These are phyloP conservation scores for Tolypeutes matacus DNA, from an alignment of 2,797 vertebrate species.

Conservation along the genomic window DNA sequence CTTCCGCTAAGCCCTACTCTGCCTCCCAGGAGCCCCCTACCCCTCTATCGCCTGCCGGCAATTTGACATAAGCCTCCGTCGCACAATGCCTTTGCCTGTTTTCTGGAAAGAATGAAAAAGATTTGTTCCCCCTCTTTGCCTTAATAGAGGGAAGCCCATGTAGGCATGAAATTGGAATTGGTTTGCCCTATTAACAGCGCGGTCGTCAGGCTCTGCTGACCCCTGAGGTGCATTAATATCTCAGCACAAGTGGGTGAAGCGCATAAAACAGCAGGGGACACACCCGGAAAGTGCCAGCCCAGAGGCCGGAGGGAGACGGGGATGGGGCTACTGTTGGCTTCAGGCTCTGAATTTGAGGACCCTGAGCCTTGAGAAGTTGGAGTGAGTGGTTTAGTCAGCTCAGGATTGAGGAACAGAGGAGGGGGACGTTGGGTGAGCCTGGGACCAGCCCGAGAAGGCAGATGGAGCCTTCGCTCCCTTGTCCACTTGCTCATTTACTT, in stretches of 20 bases:
- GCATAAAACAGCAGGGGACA: not conserved
- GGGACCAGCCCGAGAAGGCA: not conserved
- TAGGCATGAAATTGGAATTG: slow-evolving; percentile 79
- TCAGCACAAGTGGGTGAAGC: slow-evolving; percentile 42
- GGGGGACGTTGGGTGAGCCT: fast-evolving
- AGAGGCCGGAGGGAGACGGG: not conserved
- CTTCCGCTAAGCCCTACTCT: not conserved
- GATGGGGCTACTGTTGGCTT: fast-evolving
- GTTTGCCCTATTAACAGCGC: slow-evolving; percentile 63
- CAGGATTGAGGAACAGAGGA: not conserved
- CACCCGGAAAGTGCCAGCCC: fast-evolving
- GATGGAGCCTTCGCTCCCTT: fast-evolving
- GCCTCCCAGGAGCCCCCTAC: not conserved
- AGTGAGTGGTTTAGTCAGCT: not conserved
- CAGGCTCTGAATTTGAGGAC: not conserved
- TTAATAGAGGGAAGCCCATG: slow-evolving; percentile 64
- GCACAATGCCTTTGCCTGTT: not conserved
- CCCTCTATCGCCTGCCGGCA: not conserved
- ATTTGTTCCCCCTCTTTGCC: slow-evolving; percentile 69
- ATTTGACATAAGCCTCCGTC: not conserved
- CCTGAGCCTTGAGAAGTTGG: not conserved
- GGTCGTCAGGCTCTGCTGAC: slow-evolving; percentile 50
- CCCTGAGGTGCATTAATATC: slow-evolving; percentile 46
- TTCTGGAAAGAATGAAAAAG: slow-evolving; percentile 58
- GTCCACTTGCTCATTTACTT: fast-evolving